Conservation (phyloP, 30 jellyfish, hydroid and myxozoan genomes). For the Catostylus mosaicus region DNA sequence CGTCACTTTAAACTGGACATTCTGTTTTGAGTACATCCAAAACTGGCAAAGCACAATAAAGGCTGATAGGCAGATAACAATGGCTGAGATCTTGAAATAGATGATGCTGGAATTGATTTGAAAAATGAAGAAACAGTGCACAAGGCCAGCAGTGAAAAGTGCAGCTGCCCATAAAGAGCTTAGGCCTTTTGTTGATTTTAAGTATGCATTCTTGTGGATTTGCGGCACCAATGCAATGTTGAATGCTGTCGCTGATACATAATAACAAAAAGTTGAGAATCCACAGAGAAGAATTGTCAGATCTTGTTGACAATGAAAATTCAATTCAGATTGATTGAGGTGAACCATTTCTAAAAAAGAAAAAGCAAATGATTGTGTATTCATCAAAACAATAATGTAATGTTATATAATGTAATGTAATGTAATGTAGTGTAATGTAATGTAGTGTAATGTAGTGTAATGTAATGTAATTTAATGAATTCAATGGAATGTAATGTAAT, state of each 20-base stretch:
- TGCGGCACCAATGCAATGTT: conserved; percentile 38
- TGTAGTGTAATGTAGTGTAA: too few species aligned
- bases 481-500: too few species aligned
- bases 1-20: conserved; percentile 35
- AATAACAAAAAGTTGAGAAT: conserved; percentile 30
- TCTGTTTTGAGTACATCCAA: conserved; percentile 61
- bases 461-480: too few species aligned
- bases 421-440: too few species aligned
- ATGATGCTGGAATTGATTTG: conserved; percentile 17
- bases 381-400: too few species aligned
- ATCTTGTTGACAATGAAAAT: conserved; percentile 13
- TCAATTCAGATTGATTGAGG: background rate
- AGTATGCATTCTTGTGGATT: conserved; percentile 47
- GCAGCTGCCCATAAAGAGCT: conserved; percentile 48
- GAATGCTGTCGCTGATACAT: conserved; percentile 45
- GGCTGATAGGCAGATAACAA: conserved; percentile 9
- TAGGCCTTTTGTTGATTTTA: conserved; percentile 35
- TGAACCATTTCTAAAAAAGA: background rate
- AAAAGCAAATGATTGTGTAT: background rate
- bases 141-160: conserved; percentile 38
- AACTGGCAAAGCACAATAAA: conserved; percentile 35
- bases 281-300: conserved; percentile 31
- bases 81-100: conserved; percentile 21
- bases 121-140: conserved; percentile 37
- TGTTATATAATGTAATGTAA: too few species aligned